Evolutionary conservation across 2,797 vertebrate genomes (phyloP).

Genomic region (Bradypodion pumilum): DNA sequence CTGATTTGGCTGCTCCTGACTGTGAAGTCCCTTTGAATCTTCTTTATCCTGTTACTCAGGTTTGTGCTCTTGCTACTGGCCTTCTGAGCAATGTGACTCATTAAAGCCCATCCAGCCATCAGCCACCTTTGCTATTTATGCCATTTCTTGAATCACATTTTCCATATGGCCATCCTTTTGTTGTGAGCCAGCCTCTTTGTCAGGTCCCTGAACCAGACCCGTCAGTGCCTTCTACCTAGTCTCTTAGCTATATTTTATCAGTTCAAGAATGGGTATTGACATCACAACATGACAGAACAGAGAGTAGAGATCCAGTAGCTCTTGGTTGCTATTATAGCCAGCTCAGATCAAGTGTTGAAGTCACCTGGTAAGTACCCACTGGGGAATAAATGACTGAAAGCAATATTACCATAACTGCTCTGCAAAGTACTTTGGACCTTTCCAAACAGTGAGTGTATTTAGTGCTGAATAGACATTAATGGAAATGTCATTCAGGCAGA

Average conservation of each 20-base stretch:
- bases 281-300: slow-evolving; percentile 52
- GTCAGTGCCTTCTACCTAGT: slow-evolving; percentile 56
- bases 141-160: slow-evolving; percentile 72
- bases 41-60: slow-evolving; percentile 14
- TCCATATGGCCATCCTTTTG: slow-evolving; percentile 66
- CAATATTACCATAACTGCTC: slow-evolving; percentile 33
- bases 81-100: slow-evolving; percentile 64
- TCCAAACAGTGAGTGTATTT: slow-evolving; percentile 54
- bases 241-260: slow-evolving; percentile 60
- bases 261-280: slow-evolving; percentile 60
- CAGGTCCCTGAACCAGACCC: slow-evolving; percentile 55
- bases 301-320: slow-evolving; percentile 36
- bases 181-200: slow-evolving; percentile 59
- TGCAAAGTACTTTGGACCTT: slow-evolving; percentile 29
- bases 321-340: slow-evolving; percentile 18
- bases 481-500: slow-evolving; percentile 54
- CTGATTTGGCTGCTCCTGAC: slow-evolving; percentile 22
- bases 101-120: slow-evolving; percentile 60
- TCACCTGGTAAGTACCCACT: slow-evolving; percentile 29
- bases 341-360: slow-evolving; percentile 33
- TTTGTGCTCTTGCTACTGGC: slow-evolving; percentile 35
- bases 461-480: slow-evolving; percentile 59
- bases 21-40: neutral
- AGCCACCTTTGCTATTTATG: slow-evolving; percentile 60
- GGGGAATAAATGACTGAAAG: slow-evolving; percentile 21